phyloP scores from a whole-genome alignment of 2,888 invertebrate species.

The Dyspetes luteomarginatus region DNA sequence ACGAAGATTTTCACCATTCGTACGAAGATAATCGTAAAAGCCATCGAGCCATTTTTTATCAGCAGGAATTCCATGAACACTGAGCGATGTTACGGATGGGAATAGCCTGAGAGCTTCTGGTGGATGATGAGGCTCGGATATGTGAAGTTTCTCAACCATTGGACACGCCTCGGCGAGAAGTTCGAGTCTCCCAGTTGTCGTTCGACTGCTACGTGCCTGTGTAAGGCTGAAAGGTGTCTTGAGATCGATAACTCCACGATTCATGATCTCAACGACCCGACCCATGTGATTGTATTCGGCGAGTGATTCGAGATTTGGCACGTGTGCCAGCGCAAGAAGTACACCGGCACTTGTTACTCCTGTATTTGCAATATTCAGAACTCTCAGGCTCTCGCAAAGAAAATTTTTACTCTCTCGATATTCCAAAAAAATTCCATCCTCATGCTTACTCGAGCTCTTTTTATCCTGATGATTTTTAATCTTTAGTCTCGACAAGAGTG shows the following conservation, averaged over 20 bases:
- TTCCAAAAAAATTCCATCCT: constrained; percentile 79
- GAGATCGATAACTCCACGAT: constrained; percentile 74
- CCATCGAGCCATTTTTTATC: constrained; percentile 80
- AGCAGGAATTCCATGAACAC: constrained; percentile 80
- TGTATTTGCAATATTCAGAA: constrained; percentile 82
- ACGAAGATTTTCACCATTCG: constrained; percentile 77
- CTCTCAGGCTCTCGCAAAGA: constrained; percentile 81
- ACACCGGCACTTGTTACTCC: constrained; percentile 82
- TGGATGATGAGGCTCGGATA: constrained; percentile 82
- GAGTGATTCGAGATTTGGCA: constrained; percentile 81
- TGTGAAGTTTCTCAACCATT: constrained; percentile 79
- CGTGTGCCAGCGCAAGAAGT: constrained; percentile 80
- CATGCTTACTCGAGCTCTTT: constrained; percentile 72
- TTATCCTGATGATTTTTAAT: constrained; percentile 67
- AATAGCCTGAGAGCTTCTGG: constrained; percentile 80
- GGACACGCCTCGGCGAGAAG: constrained; percentile 82
- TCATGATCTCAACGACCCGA: constrained; percentile 81
- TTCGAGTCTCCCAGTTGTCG: constrained; percentile 79
- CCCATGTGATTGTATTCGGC: constrained; percentile 83
- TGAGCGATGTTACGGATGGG: constrained; percentile 79
- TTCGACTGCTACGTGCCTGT: constrained; percentile 80
- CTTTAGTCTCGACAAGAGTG: constrained; percentile 74
- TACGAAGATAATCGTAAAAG: constrained; percentile 80
- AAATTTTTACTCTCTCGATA: constrained; percentile 80
- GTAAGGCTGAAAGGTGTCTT: constrained; percentile 79